Conservation (phyloP, 2,888 invertebrate species). For the Notodonta ziczac region DNA sequence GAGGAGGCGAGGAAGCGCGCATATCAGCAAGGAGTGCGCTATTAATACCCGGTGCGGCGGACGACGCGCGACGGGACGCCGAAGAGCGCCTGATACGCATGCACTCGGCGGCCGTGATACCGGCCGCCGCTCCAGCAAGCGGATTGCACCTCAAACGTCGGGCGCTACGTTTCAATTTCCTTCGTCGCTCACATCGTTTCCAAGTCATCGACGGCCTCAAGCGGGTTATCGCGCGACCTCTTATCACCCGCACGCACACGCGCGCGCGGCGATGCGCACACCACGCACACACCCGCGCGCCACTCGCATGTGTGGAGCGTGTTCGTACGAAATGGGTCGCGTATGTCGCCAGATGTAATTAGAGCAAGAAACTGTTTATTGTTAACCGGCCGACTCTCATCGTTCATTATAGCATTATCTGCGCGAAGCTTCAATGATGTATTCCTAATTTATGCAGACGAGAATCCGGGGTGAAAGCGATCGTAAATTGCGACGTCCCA, state of each 20-base stretch:
- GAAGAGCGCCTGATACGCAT: slow-evolving; percentile 4
- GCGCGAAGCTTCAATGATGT: slow-evolving; percentile 13
- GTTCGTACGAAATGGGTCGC: slow-evolving; percentile 53
- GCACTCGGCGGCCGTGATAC: slow-evolving; percentile 2
- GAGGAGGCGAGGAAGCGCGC: slow-evolving; percentile 21
- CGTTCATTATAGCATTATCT: slow-evolving; percentile 23
- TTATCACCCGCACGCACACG: slow-evolving; percentile 55
- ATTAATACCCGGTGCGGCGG: slow-evolving; percentile 3
- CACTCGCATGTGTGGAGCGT: slow-evolving; percentile 19
- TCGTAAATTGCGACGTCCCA: background rate
- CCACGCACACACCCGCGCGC: slow-evolving; percentile 12
- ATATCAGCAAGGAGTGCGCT: slow-evolving; percentile 10
- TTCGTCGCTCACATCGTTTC: slow-evolving; percentile 18
- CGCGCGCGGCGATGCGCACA: slow-evolving; percentile 16
- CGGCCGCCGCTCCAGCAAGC: background rate
- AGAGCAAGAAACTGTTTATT: slow-evolving; percentile 61
- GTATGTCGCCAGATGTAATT: slow-evolving; percentile 59
- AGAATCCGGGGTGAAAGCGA: slow-evolving; percentile 4
- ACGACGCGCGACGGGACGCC: slow-evolving; percentile 5
- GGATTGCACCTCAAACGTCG: background rate
- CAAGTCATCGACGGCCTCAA: slow-evolving; percentile 33
- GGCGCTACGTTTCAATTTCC: slow-evolving; percentile 6
- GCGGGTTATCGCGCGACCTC: slow-evolving; percentile 67
- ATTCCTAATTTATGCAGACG: slow-evolving; percentile 15
- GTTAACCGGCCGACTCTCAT: slow-evolving; percentile 33